Evolutionary conservation across 35 echinoderm and acorn worm genomes (phyloP), one percentile per base, ranked within the genome.

Genomic region (Antedon bifida): DNA sequence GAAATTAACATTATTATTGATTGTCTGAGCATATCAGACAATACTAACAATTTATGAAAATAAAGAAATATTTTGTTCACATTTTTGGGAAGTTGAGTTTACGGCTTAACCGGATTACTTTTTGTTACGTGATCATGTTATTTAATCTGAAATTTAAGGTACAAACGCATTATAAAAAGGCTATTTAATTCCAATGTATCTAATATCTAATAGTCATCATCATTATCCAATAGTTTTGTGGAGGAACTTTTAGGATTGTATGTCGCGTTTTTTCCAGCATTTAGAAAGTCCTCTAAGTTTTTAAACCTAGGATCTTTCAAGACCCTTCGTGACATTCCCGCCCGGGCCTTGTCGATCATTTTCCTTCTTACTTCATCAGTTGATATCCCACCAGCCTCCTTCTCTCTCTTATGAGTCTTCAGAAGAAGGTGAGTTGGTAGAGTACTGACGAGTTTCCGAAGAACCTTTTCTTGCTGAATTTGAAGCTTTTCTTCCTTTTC

Each of bases 391-490:
- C 90, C 82, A 11, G 86, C 86, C 64, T 91, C 85, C 9, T 35
- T 79, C 77, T 91, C 85, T 76, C 90, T 34, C 31, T 85, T 44
- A 10, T 75, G 33, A 56, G 90, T 84, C 55, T 91, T 91, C 30
- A 91, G 2, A 23, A 91, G 46, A 21, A 91, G 21, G 30, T 88
- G 81, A 31, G 86, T 88, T 3, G 90, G 90, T n/a, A 91, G 51
- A 30, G 85, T 91, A 36, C 86, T 35, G 0, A 87, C 82, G 13
- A 91, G 42, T 73, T 51, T 34, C 19, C 86, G 86, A 33, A 91
- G 79, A 32, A 91, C 45, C 13, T 84, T 78, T 12, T 81, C 82
- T 36, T 84, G 19, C 1, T 64, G 51, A 64, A 64, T 64, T 19
- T 64, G 9, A 64, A 19, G 26, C 19, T 64, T 7, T 64, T 64